Base-by-base conservation (phyloP, 1,140 invertebrate genomes). In the Conopomorpha cramerella region DNA sequence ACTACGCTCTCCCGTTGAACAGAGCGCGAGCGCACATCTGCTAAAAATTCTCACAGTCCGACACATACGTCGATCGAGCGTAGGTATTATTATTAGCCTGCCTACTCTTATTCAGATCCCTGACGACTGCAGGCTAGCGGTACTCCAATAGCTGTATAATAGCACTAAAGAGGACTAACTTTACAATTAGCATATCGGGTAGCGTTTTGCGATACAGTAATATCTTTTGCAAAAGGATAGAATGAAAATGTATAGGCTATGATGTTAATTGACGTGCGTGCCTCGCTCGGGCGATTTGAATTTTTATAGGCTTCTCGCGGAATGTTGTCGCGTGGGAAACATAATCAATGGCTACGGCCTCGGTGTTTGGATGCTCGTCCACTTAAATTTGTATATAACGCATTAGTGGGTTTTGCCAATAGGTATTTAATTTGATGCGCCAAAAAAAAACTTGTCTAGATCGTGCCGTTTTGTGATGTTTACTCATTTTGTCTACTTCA, bases 41-140 rank as follows among this genome's bases (percentile, higher is more conserved):
- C 71, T 67, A 58, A 70, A 76, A 72, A 55, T 76, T 74, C 67
- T 76, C 71, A 76, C 71, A 67, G 59, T 48, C 49, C 45, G 52
- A 41, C 49, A 56, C 54, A 60, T 59, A n/a, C n/a, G n/a, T n/a
- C n/a, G n/a, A n/a, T n/a, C n/a, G n/a, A n/a, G n/a, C n/a, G n/a
- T n/a, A n/a, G 58, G 57, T 71, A 71, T 74, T 74, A 73, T 73
- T 73, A 57, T 53, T 51, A 46, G 42, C 40, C 48, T 43, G 41
- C 41, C 47, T 52, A 59, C 56, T 57, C 41, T 39, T 19, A 41
- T 26, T 11, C 23, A n/a, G 45, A 45, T 46, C 40, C 43, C 11
- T 63, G 59, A 71, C 55, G 44, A 64, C 41, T 47, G 46, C 36
- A 49, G 49, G 38, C 55, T 70, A 72, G 67, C 65, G 65, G 66